Evolutionary conservation across 2,797 vertebrate genomes (phyloP).

Genomic region (Schizothorax lantsangensis): DNA sequence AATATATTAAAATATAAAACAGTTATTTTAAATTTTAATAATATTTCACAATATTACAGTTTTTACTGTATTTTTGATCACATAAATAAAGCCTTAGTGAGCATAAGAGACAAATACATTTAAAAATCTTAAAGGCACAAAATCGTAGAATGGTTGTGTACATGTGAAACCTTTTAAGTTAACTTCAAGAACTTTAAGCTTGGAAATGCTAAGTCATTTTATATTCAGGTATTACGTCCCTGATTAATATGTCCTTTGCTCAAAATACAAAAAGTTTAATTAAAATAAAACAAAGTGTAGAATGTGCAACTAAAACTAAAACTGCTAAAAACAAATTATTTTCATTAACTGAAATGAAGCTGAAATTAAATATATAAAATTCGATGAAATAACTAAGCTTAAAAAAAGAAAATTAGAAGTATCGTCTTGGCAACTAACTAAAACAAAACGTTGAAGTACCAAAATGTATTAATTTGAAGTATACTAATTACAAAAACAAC

Average conservation of each 20-base stretch:
- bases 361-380: too few species aligned
- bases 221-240: neutral
- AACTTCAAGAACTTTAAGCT: neutral
- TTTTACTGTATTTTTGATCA: neutral
- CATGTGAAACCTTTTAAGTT: neutral
- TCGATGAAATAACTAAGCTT: too few species aligned
- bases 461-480: too few species aligned
- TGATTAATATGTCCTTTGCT: neutral
- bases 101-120: neutral
- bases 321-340: too few species aligned
- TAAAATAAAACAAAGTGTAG: neutral
- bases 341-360: too few species aligned
- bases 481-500: too few species aligned
- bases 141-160: neutral
- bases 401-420: too few species aligned
- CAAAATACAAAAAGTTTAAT: neutral
- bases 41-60: too few species aligned
- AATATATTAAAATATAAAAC: neutral
- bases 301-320: neutral
- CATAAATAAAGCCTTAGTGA: neutral
- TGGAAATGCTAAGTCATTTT: neutral
- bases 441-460: too few species aligned
- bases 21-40: neutral
- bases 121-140: neutral
- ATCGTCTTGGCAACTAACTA: too few species aligned